Conservation (phyloP, 1,140 invertebrate genomes). For the Cepaea nemoralis region DNA sequence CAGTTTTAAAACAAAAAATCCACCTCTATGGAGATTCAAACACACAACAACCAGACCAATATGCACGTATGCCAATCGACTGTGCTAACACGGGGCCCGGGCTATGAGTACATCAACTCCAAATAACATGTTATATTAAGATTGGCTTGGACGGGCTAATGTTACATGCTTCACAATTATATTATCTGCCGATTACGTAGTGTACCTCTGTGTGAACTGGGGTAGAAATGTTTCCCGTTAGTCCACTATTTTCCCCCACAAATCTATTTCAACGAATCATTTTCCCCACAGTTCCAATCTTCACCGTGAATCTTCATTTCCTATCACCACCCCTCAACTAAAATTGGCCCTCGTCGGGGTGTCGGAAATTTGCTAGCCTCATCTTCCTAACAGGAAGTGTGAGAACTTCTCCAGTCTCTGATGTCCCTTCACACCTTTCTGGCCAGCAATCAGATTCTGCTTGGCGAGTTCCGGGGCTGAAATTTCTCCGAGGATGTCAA, state of each 20-base stretch:
- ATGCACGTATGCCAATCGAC: too few relatives aligned
- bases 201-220: too few relatives aligned
- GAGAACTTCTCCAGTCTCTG: conserved; percentile 12
- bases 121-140: too few relatives aligned
- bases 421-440: conserved; percentile 23
- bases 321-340: conserved; percentile 11
- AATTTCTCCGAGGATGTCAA: conserved; percentile 24
- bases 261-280: background rate
- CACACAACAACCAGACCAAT: too few relatives aligned
- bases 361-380: conserved; percentile 31
- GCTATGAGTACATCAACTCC: too few relatives aligned
- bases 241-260: background rate
- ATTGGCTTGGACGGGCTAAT: too few relatives aligned
- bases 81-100: too few relatives aligned
- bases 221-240: background rate
- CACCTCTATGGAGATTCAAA: too few relatives aligned
- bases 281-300: background rate
- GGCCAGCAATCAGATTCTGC: conserved; percentile 11
- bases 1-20: too few relatives aligned
- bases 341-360: conserved; percentile 14
- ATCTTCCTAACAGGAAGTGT: conserved; percentile 18
- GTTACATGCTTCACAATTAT: too few relatives aligned
- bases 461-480: background rate
- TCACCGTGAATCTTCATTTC: conserved; percentile 18
- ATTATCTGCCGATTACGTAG: too few relatives aligned